phyloP scores from a whole-genome alignment of 1,140 invertebrate genomes.

The Drosophila busckii region DNA sequence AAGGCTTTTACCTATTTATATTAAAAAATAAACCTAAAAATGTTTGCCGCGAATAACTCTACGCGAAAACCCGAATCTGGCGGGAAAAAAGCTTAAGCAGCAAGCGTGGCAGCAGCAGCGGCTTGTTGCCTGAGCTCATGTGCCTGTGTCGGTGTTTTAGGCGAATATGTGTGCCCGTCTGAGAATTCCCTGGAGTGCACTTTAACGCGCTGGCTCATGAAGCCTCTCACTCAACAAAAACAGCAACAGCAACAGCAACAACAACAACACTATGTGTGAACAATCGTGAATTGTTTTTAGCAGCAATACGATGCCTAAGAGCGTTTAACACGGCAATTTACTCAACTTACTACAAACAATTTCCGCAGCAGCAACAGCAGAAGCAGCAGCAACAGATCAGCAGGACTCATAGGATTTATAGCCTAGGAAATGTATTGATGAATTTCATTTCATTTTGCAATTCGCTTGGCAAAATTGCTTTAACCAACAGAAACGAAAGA shows the following conservation, averaged over 20 bases:
- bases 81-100: too few species aligned
- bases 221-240: constrained; percentile 28
- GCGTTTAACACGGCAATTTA: constrained; percentile 57
- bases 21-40: too few species aligned
- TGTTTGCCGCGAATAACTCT: too few species aligned
- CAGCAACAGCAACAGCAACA: constrained; percentile 11
- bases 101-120: too few species aligned
- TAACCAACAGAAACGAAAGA: too few species aligned
- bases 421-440: constrained; percentile 63
- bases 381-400: constrained; percentile 30
- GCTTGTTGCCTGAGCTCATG: constrained; percentile 4
- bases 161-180: constrained; percentile 3
- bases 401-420: constrained; percentile 47
- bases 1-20: too few species aligned
- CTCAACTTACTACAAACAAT: constrained; percentile 52
- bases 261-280: too few species aligned
- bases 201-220: constrained; percentile 52
- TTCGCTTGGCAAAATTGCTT: constrained; percentile 5
- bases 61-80: too few species aligned
- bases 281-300: too few species aligned
- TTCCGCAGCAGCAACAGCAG: constrained; percentile 49
- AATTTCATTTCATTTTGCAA: constrained; percentile 67
- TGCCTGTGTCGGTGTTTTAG: not conserved
- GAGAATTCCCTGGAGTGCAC: constrained; percentile 65
- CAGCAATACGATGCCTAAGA: too few species aligned